A percentile compares a stretch with the other conserved stretches of the same genome.
phyloP scores from a whole-genome alignment of 2,113 vertebrate genomes.

The Pagrus major region DNA sequence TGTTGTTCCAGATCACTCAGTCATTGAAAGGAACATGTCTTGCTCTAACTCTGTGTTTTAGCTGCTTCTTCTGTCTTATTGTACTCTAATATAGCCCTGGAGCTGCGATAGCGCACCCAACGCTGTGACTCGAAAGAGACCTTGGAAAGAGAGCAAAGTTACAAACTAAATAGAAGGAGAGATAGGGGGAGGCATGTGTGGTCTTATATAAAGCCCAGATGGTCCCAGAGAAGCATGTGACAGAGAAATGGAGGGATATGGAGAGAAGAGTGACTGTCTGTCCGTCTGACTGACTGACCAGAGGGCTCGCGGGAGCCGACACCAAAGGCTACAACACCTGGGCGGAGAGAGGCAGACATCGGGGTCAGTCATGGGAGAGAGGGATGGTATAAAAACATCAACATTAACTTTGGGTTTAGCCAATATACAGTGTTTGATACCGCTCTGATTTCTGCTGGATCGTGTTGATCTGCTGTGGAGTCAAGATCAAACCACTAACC shows the following conservation, averaged over 20 bases:
- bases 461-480: background rate
- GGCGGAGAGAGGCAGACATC: conserved; percentile 31
- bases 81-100: background rate
- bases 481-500: background rate
- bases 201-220: conserved; percentile 80
- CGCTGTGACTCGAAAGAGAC: conserved; percentile 23
- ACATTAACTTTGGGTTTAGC: conserved; percentile 26
- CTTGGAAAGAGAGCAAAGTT: conserved; percentile 50
- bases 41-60: background rate
- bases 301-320: conserved; percentile 51
- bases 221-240: conserved; percentile 67
- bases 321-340: conserved; percentile 70
- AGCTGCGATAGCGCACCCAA: conserved; percentile 13
- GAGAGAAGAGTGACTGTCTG: conserved; percentile 47
- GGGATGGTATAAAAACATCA: conserved; percentile 29
- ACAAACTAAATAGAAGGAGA: conserved; percentile 39
- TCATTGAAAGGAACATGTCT: background rate
- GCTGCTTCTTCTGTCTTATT: conserved; percentile 2
- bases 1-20: background rate
- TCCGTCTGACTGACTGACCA: conserved; percentile 51
- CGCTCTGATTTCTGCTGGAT: background rate
- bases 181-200: conserved; percentile 32
- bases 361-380: conserved; percentile 46
- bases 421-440: background rate
- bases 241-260: conserved; percentile 39